A percentile compares a stretch with the other conserved stretches of the same genome.
Evolutionary conservation across 2,888 invertebrate species (phyloP).

Genomic region (Magallana nippona): DNA sequence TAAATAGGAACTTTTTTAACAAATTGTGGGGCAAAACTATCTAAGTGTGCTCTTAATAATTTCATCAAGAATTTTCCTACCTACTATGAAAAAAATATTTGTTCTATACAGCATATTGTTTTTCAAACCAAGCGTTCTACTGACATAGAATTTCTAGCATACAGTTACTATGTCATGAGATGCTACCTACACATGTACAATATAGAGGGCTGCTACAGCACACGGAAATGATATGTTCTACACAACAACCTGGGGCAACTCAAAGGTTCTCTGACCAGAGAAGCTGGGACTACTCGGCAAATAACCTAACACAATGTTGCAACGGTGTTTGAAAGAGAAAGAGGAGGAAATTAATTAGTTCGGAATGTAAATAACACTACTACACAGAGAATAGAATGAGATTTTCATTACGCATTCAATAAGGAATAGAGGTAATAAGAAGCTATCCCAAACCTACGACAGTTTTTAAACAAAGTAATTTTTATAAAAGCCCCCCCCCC

Average conservation of each 20-base stretch:
- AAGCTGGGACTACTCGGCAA: slow-evolving; percentile 3
- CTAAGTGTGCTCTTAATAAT: no score
- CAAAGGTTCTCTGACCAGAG: not conserved
- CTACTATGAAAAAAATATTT: no score
- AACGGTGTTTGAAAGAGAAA: not conserved
- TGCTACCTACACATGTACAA: not conserved
- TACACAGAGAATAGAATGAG: slow-evolving; percentile 10
- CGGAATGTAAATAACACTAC: slow-evolving; percentile 20
- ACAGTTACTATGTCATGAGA: not conserved
- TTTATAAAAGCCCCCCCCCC: no score
- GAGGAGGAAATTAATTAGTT: not conserved
- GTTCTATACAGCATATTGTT: no score
- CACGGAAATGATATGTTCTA: slow-evolving; percentile 18
- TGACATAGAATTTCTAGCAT: no score
- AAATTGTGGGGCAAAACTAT: no score
- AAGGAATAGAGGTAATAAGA: not conserved
- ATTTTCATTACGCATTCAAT: not conserved
- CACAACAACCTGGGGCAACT: slow-evolving; percentile 15
- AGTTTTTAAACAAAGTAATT: no score
- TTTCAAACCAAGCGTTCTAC: no score
- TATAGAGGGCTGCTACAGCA: not conserved
- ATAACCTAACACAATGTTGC: not conserved
- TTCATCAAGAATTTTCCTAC: no score
- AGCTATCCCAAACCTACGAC: no score
- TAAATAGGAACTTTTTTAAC: no score